Evolutionary conservation across 2,797 vertebrate genomes (phyloP), one percentile per base, ranked within the genome.

Genomic region (Odontamblyopus rebecca): DNA sequence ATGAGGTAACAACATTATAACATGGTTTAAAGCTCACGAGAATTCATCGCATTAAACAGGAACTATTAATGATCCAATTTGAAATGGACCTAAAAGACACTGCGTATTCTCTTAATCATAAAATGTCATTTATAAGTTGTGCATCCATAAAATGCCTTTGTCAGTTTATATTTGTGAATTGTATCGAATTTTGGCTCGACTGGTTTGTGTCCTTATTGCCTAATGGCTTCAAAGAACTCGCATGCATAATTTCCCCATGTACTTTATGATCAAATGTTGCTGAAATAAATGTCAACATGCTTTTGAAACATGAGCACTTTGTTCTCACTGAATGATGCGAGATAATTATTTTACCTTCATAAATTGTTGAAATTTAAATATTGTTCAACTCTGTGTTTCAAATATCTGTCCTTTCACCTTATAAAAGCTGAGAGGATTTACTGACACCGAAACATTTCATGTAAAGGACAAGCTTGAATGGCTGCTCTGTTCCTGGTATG

Each of bases 221-320:
- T 13, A 59, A 9, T 8, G 53, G 67, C 19, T 35, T 30, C 66
- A 53, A 27, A 27, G 29, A 3, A 67, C 12, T 67, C 27, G 5
- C 48, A 32, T 54, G 32, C n/a, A 68, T 26, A 13, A 57, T 35
- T 68, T 68, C 15, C 4, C n/a, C 23, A 48, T 70, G 41, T 48
- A 66, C 67, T 18, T 53, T n/a, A 56, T 5, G 41, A 38, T 1
- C 0, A 23, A 30, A 19, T 26, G 6, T 32, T 53, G 9, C 44
- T 9, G 26, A 8, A 41, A 35, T 61, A 65, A 81, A 77, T 63
- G 69, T 44, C 68, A 70, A 72, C 29, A 57, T 23, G 35, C n/a
- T 41, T 6, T 19, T 73, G 60, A 74, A 50, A 59, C 66, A 54
- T 5, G 11, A 69, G n/a, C 6, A 51, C 15, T 27, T 57, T 30